Percentiles rank a stretch among this genome's conserved stretches.
These are phyloP conservation scores for Pachypanchax playfairii DNA, from an alignment of 2,113 vertebrate species.

Conservation along the genomic window DNA sequence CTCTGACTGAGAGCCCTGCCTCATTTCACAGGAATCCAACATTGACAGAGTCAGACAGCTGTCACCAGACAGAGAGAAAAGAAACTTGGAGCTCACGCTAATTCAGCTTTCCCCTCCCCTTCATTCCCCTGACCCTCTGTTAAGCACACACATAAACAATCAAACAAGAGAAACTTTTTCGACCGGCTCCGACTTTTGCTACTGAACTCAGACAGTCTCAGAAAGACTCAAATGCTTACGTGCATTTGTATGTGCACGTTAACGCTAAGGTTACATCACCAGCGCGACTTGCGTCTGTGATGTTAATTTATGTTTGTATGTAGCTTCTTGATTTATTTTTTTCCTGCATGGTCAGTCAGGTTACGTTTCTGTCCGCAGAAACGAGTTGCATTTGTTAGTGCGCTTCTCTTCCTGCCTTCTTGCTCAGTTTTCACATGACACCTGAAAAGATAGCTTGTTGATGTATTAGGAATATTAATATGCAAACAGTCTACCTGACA, in stretches of 20 bases:
- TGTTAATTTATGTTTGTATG: conserved; percentile 46
- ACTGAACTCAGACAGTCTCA: conserved; percentile 12
- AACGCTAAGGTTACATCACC: conserved; percentile 19
- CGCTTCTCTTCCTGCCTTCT: conserved; percentile 48
- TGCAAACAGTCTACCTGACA: conserved; percentile 82
- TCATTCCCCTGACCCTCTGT: conserved; percentile 22
- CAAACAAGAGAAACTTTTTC: conserved; percentile 41
- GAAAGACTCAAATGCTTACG: conserved; percentile 27
- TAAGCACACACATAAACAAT: conserved; percentile 72
- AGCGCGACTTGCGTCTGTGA: conserved; percentile 32
- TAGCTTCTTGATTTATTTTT: conserved; percentile 12
- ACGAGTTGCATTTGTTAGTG: conserved; percentile 38
- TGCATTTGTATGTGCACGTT: conserved; percentile 53
- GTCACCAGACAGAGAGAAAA: conserved; percentile 69
- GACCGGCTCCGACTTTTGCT: not conserved
- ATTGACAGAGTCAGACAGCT: conserved; percentile 80
- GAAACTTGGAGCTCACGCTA: conserved; percentile 66
- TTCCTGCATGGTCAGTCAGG: conserved; percentile 16
- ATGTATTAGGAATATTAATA: conserved; percentile 85
- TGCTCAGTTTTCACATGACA: conserved; percentile 74
- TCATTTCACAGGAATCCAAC: conserved; percentile 78
- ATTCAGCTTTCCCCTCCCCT: conserved; percentile 41
- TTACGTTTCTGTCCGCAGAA: conserved; percentile 26
- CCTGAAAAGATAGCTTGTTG: conserved; percentile 79
- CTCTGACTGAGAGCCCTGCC: conserved; percentile 65